Percentiles rank a stretch among this genome's conserved stretches.
phyloP scores from a whole-genome alignment of 1,140 invertebrate species.

The Rhopalosiphum maidis region DNA sequence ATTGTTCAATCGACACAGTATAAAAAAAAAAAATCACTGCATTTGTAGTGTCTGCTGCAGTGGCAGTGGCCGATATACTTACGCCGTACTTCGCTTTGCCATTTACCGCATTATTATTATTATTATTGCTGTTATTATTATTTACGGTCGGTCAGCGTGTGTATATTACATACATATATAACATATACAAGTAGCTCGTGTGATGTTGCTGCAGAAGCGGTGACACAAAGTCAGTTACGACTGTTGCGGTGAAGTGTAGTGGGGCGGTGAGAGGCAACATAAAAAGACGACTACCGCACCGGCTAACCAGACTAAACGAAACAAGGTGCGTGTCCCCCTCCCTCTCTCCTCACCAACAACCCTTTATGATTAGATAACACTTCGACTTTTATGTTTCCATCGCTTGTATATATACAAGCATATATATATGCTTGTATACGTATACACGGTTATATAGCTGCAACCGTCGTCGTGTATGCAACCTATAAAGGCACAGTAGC shows the following conservation, averaged over 20 bases:
- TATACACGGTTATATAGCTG: not conserved
- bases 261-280: not conserved
- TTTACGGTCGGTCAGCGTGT: slow-evolving; percentile 22
- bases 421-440: no score
- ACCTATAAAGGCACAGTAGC: not conserved
- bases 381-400: slow-evolving; percentile 36
- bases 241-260: not conserved
- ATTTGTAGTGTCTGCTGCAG: not conserved
- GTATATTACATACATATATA: not conserved
- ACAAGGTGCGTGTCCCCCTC: not conserved
- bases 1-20: not conserved
- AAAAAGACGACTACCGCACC: not conserved
- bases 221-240: slow-evolving; percentile 9
- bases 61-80: not conserved
- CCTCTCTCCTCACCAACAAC: not conserved
- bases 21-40: not conserved
- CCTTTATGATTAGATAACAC: not conserved
- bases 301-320: slow-evolving; percentile 21
- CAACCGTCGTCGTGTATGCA: not conserved
- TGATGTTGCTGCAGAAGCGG: not conserved
- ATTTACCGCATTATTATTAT: slow-evolving; percentile 18
- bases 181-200: not conserved
- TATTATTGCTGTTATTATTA: slow-evolving; percentile 30
- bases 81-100: not conserved
- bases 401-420: not conserved